Evolutionary conservation across 2,113 vertebrate genomes (phyloP).

Genomic region (Rhynchopsitta pachyrhyncha): DNA sequence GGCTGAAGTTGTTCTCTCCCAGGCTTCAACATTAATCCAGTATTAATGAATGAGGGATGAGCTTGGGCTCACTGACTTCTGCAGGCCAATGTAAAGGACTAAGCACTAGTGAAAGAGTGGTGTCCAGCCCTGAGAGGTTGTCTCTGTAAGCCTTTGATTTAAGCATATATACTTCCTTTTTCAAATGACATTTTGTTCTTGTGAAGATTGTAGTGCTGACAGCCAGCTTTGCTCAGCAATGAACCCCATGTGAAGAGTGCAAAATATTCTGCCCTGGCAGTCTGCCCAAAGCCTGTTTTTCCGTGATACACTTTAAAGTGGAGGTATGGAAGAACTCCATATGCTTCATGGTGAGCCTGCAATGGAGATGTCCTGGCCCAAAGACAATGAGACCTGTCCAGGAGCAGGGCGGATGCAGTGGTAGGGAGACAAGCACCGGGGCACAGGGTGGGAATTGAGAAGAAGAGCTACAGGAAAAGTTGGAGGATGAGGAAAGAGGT

Average conservation of each 20-base stretch:
- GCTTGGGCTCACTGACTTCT: background rate
- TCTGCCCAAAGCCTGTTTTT: background rate
- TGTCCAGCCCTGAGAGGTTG: background rate
- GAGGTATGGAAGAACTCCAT: background rate
- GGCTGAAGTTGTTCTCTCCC: background rate
- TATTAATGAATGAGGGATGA: background rate
- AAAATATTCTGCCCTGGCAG: background rate
- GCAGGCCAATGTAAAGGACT: background rate
- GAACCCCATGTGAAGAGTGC: background rate
- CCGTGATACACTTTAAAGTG: background rate
- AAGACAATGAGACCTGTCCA: background rate
- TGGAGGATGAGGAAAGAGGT: background rate
- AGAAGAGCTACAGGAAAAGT: background rate
- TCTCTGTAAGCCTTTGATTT: background rate
- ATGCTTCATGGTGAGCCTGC: background rate
- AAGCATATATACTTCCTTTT: background rate
- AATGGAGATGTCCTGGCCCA: background rate
- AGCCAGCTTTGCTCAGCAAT: background rate
- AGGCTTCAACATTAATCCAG: background rate
- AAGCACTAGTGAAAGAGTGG: background rate
- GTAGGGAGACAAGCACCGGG: background rate
- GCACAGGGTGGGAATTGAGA: fast-evolving
- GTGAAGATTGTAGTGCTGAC: background rate
- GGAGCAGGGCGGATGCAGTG: background rate
- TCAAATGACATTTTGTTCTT: background rate